Conservation (phyloP, 1,140 invertebrate species). For the Nasonia giraulti region DNA sequence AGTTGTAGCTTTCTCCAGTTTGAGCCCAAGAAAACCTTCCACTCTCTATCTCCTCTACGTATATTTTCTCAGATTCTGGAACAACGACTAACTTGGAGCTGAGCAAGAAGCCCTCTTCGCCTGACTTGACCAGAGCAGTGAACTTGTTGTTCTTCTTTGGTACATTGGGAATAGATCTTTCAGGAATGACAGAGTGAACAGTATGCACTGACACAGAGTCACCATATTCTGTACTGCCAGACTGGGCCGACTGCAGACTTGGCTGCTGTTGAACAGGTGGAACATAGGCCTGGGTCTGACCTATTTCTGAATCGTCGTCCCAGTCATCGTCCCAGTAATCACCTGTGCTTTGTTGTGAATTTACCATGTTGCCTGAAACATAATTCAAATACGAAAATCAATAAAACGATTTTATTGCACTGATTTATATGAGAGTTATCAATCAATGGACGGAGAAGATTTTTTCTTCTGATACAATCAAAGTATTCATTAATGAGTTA, state of each 20-base stretch:
- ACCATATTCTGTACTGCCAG: constrained; percentile 64
- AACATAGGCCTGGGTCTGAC: constrained; percentile 82
- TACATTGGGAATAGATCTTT: constrained; percentile 75
- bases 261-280: constrained; percentile 72
- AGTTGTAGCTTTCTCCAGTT: constrained; percentile 83
- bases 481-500: not conserved
- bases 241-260: constrained; percentile 59
- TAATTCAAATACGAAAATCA: constrained; percentile 23
- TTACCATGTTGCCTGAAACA: constrained; percentile 56
- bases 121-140: constrained; percentile 93
- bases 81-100: constrained; percentile 83
- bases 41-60: constrained; percentile 81
- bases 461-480: not conserved
- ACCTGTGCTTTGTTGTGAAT: constrained; percentile 69
- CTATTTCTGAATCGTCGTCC: constrained; percentile 91
- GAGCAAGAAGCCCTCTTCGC: constrained; percentile 93
- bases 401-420: not conserved
- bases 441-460: not conserved
- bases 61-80: constrained; percentile 85
- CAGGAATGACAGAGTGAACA: constrained; percentile 74
- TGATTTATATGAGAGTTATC: not conserved
- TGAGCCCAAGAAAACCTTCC: constrained; percentile 84
- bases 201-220: constrained; percentile 74
- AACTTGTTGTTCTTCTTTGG: constrained; percentile 90
- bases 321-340: constrained; percentile 90